phyloP scores from a whole-genome alignment of 2,113 vertebrate genomes.

The Cavia porcellus region DNA sequence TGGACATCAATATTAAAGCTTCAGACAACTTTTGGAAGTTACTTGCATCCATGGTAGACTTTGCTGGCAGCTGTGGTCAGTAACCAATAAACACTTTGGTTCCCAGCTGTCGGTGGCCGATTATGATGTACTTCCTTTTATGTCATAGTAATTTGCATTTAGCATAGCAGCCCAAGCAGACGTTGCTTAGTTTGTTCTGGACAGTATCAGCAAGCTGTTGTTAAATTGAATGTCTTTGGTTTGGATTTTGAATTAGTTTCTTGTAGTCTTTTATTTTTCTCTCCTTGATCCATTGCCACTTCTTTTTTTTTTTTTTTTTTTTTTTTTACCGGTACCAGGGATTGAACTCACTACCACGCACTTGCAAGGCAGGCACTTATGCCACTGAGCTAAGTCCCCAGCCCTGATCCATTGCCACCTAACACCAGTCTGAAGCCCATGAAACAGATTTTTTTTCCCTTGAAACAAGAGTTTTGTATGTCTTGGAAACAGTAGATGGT shows the following conservation, averaged over 20 bases:
- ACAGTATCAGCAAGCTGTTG: conserved; percentile 35
- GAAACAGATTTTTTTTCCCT: conserved; percentile 18
- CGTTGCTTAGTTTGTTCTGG: conserved; percentile 64
- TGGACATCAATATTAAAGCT: neutral
- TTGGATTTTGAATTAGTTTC: conserved; percentile 74
- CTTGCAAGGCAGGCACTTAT: too few species aligned
- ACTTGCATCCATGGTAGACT: conserved; percentile 40
- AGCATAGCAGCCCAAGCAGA: conserved; percentile 60
- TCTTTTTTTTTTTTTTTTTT: neutral
- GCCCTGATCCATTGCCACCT: conserved; percentile 44
- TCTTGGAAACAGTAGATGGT: conserved; percentile 63
- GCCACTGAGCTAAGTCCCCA: too few species aligned
- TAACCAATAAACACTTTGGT: conserved; percentile 44
- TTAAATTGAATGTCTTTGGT: conserved; percentile 66
- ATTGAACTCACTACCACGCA: too few species aligned
- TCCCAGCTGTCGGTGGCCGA: conserved; percentile 23
- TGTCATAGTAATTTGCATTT: conserved; percentile 66
- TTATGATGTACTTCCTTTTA: conserved; percentile 65
- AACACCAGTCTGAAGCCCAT: conserved; percentile 2
- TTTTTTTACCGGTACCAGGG: too few species aligned
- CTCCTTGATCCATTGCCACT: conserved; percentile 47
- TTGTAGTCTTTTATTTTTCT: conserved; percentile 65
- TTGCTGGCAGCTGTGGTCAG: conserved; percentile 16
- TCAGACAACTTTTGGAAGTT: conserved; percentile 54
- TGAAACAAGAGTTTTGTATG: neutral